Base-by-base conservation (phyloP, 2,113 vertebrate genomes). In the Psephotus haematonotus region DNA sequence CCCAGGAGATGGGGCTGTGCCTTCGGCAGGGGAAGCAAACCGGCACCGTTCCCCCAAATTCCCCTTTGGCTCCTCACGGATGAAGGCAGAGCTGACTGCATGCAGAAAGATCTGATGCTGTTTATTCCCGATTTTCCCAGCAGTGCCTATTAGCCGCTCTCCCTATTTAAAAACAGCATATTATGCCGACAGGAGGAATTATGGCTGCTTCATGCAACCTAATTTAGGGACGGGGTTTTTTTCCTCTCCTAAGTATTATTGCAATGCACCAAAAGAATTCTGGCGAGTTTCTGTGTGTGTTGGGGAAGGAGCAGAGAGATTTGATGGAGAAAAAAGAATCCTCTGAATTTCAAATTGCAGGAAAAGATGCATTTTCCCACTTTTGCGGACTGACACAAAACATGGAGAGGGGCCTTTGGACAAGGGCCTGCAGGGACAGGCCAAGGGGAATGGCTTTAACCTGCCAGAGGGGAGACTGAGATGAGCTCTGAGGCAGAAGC, bases 31-130 rank as follows among this genome's bases (percentile, higher is more conserved):
- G 71, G 19, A 57, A 92, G 67, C 0, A 0, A 91, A 62, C 7
- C 3, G 0, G 52, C 65, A 27, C 46, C 0, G 1, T 7, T 84
- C 39, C 67, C 67, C 62, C 43, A 24, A 28, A 62, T 17, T 37
- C 65, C 29, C 60, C 46, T n/a, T 69, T 0, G 0, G 62, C 72
- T 75, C 7, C 49, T 69, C 78, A 25, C 3, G 2, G 18, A 70
- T 57, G 37, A 9, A 44, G 10, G 9, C 55, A 75, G 43, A 15
- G 70, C 27, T 81, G 12, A 69, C 44, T 49, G 41, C 55, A 33
- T 7, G 37, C 83, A 67, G 27, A 41, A 9, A n/a, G 62, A 71
- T 10, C 79, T 62, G 75, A 33, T 60, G 59, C 25, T 69, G 29
- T 71, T 92, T 80, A 74, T 76, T 86, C 59, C 64, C 14, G 7